phyloP scores from a whole-genome alignment of 2,888 invertebrate genomes.

The Lamellibrachia columna region DNA sequence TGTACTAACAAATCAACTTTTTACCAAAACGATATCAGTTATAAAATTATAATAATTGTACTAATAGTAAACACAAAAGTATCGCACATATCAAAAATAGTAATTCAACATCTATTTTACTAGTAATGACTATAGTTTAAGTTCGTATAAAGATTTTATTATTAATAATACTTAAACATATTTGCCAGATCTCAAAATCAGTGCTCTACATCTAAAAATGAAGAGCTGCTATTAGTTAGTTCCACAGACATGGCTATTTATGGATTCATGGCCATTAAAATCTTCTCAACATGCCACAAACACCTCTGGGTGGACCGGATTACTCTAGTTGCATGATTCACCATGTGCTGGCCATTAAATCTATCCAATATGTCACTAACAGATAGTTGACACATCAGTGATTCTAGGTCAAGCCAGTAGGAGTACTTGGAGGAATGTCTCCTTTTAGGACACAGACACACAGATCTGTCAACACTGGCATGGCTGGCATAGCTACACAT shows the following conservation, averaged over 20 bases:
- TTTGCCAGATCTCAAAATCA: background rate
- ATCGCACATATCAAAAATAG: too few relatives aligned
- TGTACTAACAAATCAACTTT: too few relatives aligned
- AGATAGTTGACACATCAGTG: constrained; percentile 9
- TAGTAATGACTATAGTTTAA: too few relatives aligned
- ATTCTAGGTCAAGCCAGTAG: background rate
- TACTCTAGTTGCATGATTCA: background rate
- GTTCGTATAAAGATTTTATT: too few relatives aligned
- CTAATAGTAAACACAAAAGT: too few relatives aligned
- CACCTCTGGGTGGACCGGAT: background rate
- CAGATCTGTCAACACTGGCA: background rate
- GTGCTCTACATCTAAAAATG: background rate
- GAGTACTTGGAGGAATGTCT: background rate
- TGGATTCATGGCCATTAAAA: background rate
- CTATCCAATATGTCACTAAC: background rate
- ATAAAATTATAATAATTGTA: too few relatives aligned
- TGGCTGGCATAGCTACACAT: too few relatives aligned
- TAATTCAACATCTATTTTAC: too few relatives aligned
- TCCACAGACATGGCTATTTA: background rate
- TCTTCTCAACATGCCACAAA: background rate
- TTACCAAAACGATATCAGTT: too few relatives aligned
- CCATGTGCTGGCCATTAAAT: background rate
- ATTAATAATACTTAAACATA: too few relatives aligned
- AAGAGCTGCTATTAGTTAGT: background rate
- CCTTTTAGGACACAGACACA: constrained; percentile 1